Conservation (phyloP, 2,797 vertebrate genomes). For the Sebastes trivittatus region DNA sequence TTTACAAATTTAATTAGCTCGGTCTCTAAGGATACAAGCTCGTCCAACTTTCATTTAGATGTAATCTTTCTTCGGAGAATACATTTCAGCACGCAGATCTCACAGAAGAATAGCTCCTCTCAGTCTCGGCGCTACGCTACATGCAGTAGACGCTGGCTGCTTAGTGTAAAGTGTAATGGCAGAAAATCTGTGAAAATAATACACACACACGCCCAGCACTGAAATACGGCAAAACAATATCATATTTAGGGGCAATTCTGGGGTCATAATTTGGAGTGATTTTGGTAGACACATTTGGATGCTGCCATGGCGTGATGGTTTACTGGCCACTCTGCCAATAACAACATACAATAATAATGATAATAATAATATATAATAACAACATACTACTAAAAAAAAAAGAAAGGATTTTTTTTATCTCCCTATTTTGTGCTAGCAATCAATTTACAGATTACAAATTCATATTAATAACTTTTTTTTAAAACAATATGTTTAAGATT, state of each 20-base stretch:
- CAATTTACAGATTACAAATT: not conserved
- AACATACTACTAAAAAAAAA: not conserved
- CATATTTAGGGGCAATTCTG: not conserved
- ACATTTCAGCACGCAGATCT: conserved; percentile 38
- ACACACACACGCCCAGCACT: not conserved
- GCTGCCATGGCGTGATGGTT: too few species aligned
- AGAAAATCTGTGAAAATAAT: not conserved
- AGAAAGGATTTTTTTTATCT: not conserved
- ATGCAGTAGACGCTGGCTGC: not conserved
- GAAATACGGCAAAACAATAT: not conserved
- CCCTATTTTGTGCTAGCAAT: not conserved
- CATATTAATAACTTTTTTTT: not conserved
- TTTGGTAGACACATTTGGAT: fast-evolving
- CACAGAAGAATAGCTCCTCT: conserved; percentile 27
- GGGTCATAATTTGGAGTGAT: not conserved
- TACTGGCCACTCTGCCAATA: not conserved
- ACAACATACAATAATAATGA: too few species aligned
- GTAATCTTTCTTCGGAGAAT: conserved; percentile 73
- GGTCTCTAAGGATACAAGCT: conserved; percentile 66
- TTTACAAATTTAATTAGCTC: conserved; percentile 78
- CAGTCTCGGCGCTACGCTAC: not conserved
- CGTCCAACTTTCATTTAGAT: conserved; percentile 76
- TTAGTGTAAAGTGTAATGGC: not conserved
- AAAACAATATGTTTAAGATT: too few species aligned
- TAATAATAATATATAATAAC: not conserved